A percentile compares a stretch with the other conserved stretches of the same genome.
Evolutionary conservation across 2,888 invertebrate genomes (phyloP).

Genomic region (Plebejus argus): DNA sequence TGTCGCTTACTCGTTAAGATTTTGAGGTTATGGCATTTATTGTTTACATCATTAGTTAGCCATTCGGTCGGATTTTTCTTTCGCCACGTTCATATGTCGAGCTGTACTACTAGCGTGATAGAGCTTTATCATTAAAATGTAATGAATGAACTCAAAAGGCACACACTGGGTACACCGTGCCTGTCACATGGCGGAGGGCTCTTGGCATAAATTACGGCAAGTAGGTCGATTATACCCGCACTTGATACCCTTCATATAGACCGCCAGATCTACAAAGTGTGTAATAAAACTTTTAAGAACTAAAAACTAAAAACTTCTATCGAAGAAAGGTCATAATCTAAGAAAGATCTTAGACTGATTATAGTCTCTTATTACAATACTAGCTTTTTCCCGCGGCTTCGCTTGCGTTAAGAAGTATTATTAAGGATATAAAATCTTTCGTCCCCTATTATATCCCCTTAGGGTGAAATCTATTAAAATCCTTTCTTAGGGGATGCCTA

Average conservation of each 20-base stretch:
- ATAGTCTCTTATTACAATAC: too few species aligned
- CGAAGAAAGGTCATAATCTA: too few species aligned
- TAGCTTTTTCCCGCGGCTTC: too few species aligned
- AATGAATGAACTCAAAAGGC: neutral
- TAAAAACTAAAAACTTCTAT: neutral
- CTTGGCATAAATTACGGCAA: conserved; percentile 1
- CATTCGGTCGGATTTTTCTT: too few species aligned
- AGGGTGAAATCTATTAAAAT: too few species aligned
- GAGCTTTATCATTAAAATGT: neutral
- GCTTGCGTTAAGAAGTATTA: too few species aligned
- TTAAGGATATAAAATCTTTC: too few species aligned
- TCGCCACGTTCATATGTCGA: too few species aligned
- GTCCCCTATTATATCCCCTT: too few species aligned
- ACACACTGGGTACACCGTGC: neutral
- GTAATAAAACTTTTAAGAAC: neutral
- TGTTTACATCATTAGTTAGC: neutral
- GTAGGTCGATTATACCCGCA: neutral
- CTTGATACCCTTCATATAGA: neutral
- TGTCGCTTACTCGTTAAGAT: neutral
- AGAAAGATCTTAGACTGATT: too few species aligned
- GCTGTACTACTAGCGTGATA: too few species aligned
- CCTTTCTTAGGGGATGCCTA: too few species aligned
- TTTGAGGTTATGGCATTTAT: neutral
- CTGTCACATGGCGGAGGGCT: neutral
- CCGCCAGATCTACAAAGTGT: neutral